Evolutionary conservation across 1,140 invertebrate genomes (phyloP).

Genomic region (Potamilus streckersoni): DNA sequence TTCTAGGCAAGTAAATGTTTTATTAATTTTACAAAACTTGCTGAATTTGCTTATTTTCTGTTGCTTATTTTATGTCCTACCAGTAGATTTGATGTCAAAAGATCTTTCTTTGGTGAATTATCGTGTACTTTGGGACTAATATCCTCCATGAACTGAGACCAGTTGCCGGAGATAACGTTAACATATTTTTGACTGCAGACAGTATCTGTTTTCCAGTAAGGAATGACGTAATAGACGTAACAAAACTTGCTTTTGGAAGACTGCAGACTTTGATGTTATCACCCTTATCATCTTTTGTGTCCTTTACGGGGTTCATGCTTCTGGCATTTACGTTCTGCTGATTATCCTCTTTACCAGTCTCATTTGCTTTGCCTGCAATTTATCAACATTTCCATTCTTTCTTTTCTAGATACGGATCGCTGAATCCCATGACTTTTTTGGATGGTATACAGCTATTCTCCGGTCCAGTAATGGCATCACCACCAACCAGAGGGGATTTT

Average conservation of each 20-base stretch:
- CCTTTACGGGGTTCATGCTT: constrained; percentile 59
- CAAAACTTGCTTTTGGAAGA: neutral
- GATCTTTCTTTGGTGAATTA: too few species aligned
- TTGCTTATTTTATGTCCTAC: too few species aligned
- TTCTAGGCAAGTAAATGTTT: too few species aligned
- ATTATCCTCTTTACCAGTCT: constrained; percentile 63
- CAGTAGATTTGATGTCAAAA: too few species aligned
- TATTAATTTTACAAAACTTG: too few species aligned
- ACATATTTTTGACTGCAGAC: neutral
- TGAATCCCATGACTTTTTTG: constrained; percentile 53
- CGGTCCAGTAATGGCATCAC: constrained; percentile 33
- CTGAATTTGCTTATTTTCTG: too few species aligned
- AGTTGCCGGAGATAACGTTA: too few species aligned
- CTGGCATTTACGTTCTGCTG: constrained; percentile 79
- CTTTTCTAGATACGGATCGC: constrained; percentile 41
- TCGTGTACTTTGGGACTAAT: too few species aligned
- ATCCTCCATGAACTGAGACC: too few species aligned
- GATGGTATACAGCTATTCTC: constrained; percentile 52
- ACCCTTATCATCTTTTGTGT: neutral
- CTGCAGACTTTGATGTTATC: too few species aligned
- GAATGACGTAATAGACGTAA: neutral
- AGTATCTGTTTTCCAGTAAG: neutral
- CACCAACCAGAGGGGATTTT: constrained; percentile 49
- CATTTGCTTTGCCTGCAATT: constrained; percentile 1
- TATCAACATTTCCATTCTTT: neutral